Percentiles rank a stretch among this genome's conserved stretches.
phyloP scores from a whole-genome alignment of 2,888 invertebrate species.

The Acanthacorydalis orientalis region DNA sequence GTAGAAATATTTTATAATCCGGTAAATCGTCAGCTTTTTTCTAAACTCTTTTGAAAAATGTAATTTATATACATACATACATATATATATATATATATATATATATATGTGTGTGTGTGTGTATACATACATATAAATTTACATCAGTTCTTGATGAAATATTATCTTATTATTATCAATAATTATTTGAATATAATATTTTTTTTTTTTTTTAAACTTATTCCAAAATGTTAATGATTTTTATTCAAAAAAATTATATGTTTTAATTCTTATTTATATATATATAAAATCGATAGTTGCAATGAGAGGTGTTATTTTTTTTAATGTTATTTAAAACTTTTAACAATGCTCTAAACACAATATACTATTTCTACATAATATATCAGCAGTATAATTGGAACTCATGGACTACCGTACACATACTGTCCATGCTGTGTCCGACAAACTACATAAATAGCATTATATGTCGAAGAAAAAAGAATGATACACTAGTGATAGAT shows the following conservation, averaged over 20 bases:
- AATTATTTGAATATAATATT: no score
- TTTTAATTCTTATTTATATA: no score
- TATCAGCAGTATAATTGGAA: background rate
- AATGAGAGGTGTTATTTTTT: no score
- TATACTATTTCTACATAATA: background rate
- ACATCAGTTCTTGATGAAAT: background rate
- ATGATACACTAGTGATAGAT: background rate
- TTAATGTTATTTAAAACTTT: background rate
- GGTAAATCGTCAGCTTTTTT: no score
- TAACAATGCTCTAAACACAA: background rate
- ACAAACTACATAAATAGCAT: background rate
- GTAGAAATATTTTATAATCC: no score
- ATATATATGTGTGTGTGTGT: background rate
- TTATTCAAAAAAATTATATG: no score
- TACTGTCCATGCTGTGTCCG: background rate
- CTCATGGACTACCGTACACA: background rate
- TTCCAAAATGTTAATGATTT: no score
- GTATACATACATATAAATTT: background rate
- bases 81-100: conserved; percentile 4
- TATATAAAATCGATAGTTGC: no score
- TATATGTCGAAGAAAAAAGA: background rate
- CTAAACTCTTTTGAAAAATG: background rate
- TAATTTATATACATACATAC: conserved; percentile 1
- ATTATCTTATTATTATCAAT: no score
- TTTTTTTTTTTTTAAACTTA: no score